Conservation (phyloP, 2,888 invertebrate species). For the Imbricaverruca yamaguchii region DNA sequence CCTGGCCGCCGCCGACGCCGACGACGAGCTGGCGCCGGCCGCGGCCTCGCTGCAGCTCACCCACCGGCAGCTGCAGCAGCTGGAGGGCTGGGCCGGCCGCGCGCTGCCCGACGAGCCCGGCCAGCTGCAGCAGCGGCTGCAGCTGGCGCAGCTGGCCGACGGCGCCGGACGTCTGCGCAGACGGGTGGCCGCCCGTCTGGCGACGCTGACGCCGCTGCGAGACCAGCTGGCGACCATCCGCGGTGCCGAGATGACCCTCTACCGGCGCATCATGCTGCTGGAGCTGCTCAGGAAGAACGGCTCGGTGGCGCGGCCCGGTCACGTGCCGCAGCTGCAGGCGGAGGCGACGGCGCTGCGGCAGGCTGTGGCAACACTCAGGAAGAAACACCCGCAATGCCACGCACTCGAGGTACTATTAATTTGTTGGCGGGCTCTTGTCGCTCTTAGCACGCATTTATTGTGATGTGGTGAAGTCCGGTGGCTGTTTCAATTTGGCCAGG, state of each 20-base stretch:
- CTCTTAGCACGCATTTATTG: too few species aligned
- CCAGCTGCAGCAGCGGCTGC: constrained; percentile 39
- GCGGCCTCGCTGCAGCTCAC: constrained; percentile 37
- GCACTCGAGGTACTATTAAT: constrained; percentile 43
- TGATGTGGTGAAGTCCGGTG: too few species aligned
- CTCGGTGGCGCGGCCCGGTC: constrained; percentile 38
- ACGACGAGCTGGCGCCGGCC: constrained; percentile 40
- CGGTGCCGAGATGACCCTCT: constrained; percentile 41
- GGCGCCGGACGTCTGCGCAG: constrained; percentile 38
- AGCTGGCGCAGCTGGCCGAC: constrained; percentile 40
- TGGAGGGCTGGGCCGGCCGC: constrained; percentile 36
- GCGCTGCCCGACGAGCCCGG: constrained; percentile 40
- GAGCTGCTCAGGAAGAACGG: constrained; percentile 39
- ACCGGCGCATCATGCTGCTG: constrained; percentile 42
- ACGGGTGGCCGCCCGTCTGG: constrained; percentile 41
- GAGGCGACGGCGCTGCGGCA: constrained; percentile 40
- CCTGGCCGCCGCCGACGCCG: constrained; percentile 42
- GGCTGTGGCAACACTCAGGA: constrained; percentile 40
- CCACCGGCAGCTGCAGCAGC: constrained; percentile 41
- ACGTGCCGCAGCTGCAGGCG: constrained; percentile 39
- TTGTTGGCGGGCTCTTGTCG: background rate
- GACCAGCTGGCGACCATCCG: constrained; percentile 42
- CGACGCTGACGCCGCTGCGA: constrained; percentile 41
- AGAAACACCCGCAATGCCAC: constrained; percentile 44
- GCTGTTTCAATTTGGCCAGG: too few species aligned